Evolutionary conservation across 2,113 vertebrate genomes (phyloP), one percentile per base, ranked within the genome.

Genomic region (Mugil cephalus): DNA sequence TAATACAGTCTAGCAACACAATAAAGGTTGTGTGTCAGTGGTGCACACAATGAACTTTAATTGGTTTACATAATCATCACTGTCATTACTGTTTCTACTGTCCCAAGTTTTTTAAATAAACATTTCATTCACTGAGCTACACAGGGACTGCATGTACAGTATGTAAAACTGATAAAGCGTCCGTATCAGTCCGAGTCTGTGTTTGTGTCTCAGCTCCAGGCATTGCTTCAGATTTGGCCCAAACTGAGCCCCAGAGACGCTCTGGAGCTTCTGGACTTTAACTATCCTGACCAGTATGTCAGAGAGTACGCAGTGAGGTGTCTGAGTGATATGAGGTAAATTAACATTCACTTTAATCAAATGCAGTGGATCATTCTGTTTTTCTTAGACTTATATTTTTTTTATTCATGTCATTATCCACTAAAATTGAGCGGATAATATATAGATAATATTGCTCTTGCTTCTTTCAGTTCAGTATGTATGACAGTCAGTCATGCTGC

Each of bases 241-340:
- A 97, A 95, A 80, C 88, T 99, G 79, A 94, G 95, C 79, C 97
- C 98, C 10, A 94, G 96, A 79, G 97, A 99, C 55, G 98, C 98
- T 19, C 85, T 99, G 76, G 98, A 99, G 76, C 92, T 99, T 61
- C 88, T 99, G 84, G 98, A 99, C 91, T 99, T 99, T 79, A 99
- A 99, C 91, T 99, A 99, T 74, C 97, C 98, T 2, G 98, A 99
- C 90, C 97, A 98, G 87, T 99, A 99, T 0, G 98, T 99, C 69
- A 87, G 98, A 87, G 96, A 97, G 62, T 99, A 98, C 35, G 98
- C 98, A 30, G 96, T 99, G 77, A 0, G 88, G 24, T 99, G 98
- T 79, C 93, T 99, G 59, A 92, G 72, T 43, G 94, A 96, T 42
- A 99, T 99, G 97, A 99, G 97, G 98, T 98, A 89, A 90, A 30